phyloP scores from a whole-genome alignment of 2,888 invertebrate species.

The Himalopsyche anomala region DNA sequence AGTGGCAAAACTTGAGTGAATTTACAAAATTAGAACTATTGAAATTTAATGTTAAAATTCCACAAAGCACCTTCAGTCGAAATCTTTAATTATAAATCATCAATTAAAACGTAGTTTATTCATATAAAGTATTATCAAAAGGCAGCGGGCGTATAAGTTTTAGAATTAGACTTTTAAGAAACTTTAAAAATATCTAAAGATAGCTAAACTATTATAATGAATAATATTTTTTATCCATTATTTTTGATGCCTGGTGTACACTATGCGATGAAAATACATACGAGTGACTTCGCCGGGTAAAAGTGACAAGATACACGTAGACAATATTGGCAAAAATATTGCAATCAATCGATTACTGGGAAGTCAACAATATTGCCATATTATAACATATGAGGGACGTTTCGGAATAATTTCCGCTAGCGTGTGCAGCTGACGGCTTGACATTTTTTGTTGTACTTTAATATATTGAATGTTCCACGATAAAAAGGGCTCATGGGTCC shows the following conservation, averaged over 20 bases:
- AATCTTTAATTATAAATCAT: too few relatives aligned
- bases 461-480: background rate
- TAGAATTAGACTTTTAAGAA: too few relatives aligned
- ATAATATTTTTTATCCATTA: too few relatives aligned
- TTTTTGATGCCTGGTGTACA: background rate
- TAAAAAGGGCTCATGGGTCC: background rate
- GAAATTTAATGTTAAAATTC: too few relatives aligned
- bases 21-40: too few relatives aligned
- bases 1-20: too few relatives aligned
- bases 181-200: too few relatives aligned
- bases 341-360: conserved; percentile 31
- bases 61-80: too few relatives aligned
- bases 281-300: conserved; percentile 15
- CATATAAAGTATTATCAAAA: too few relatives aligned
- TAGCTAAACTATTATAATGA: too few relatives aligned
- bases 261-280: conserved; percentile 1
- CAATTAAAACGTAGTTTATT: too few relatives aligned
- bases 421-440: conserved; percentile 3
- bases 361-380: conserved; percentile 35
- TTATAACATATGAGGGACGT: conserved; percentile 17
- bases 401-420: background rate
- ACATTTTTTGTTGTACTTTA: background rate
- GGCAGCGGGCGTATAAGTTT: too few relatives aligned
- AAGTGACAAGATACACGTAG: conserved; percentile 38
- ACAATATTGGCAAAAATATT: conserved; percentile 42